Base-by-base conservation (phyloP, 2,888 invertebrate species). In the Ormyrus pomaceus region DNA sequence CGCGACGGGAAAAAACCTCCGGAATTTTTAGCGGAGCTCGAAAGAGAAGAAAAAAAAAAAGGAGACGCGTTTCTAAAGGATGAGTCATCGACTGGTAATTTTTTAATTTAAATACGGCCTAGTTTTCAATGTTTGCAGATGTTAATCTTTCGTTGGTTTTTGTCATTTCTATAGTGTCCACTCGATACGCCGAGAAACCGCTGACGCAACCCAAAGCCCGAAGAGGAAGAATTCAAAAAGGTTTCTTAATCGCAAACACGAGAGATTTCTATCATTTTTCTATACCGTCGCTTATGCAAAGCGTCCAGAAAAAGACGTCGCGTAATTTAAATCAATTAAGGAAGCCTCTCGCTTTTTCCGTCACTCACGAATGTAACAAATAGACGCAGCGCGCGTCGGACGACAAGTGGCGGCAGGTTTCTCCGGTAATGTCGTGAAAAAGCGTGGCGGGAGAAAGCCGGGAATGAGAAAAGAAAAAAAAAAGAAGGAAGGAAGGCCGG, bases 81-180 rank as follows among this genome's bases (percentile, higher is more conserved):
- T 70, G 50, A 59, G 51, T 71, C 11, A 71, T 61, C 53, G 10
- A 3, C n/a, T 10, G 34, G 53, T 13, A 46, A 46, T 56, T 58
- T 69, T 45, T n/a, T 19, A 46, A 61, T 71, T 50, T 59, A 45
- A 61, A 61, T 51, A 50, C 8, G 71, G 50, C 62, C 72, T 62
- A 62, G 72, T n/a, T 72, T 72, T 59, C 45, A 9, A 62, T 61
- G 13, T 45, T 13, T 45, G 34, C 53, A 53, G 62, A 72, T 53
- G 62, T 19, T 53, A 51, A 62, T 62, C 62, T 53, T 53, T 45
- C 13, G 58, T 58, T 34, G 46, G 56, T 7, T 46, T 62, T 62
- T 59, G 46, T 34, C 62, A 11, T 62, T 61, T 2, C 6, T 6
- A 34, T 9, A n/a, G 6, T 50, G 9, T 62, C 19, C 19, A 34